Evolutionary conservation across 2,888 invertebrate genomes (phyloP), one percentile per base, ranked within the genome.

Genomic region (Embidobia sp.): DNA sequence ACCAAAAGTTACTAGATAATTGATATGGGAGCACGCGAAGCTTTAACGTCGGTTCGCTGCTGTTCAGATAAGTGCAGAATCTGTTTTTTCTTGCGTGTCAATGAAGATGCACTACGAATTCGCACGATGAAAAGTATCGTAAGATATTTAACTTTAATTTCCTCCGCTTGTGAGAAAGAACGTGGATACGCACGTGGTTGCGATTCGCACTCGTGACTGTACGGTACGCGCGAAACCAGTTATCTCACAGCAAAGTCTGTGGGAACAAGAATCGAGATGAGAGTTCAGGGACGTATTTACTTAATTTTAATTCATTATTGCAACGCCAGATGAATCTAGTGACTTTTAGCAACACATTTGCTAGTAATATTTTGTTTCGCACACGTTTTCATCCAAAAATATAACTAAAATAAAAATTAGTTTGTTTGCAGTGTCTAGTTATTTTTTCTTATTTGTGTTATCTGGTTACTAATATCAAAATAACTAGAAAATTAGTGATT

Each of bases 221-320:
- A 75, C 57, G 64, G 70, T 51, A 72, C 75, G 80, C 72, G 81
- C 72, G 77, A 80, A 82, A 80, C 81, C 81, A 80, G 82, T 82
- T 81, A 81, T 77, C 72, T 78, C 72, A 73, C 66, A 61, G 74
- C 46, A 63, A 46, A 55, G 57, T 76, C 69, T 79, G 77, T 79
- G 79, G 79, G 79, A 79, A 79, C 77, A 59, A 37, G 57, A 67
- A 69, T 63, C 66, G 42, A 75, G 76, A 79, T 44, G 74, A 63
- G 64, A 16, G 72, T 73, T 59, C 69, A 79, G 64, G 73, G 55
- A 63, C 74, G 55, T 66, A 64, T 57, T 59, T 61, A 51, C 27
- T 16, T 16, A 66, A 73, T 70, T 64, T 59, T 48, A 42, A 42
- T 42, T 51, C 15, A 27, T 37, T 26, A 7, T 51, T 22, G n/a